Base-by-base conservation (phyloP, 2,113 vertebrate genomes). In the Lipophrys pholis region DNA sequence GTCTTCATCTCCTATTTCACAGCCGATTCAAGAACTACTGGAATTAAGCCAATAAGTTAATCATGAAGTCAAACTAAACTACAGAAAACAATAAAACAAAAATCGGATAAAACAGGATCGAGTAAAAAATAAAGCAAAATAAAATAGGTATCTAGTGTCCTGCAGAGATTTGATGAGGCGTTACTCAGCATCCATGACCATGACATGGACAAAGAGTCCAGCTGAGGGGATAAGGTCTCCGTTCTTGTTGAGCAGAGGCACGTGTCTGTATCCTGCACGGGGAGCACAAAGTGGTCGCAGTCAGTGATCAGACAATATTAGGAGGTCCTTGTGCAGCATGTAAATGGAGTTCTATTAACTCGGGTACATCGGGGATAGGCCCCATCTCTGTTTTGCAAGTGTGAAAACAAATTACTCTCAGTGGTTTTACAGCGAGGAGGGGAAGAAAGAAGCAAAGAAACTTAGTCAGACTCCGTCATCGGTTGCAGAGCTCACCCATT, bases 261-360 rank as follows among this genome's bases (percentile, higher is more conserved):
- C 87, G 1, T 99, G 97, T 71, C 96, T 95, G 90, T 98, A 99
- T 63, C 98, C 98, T 99, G 91, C 45, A 59, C 17, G 72, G 12
- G 12, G 80, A 69, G 45, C 60, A 80, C 46, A 81, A 71, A 68
- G 46, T 6, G 59, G 48, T 2, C 14, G 48, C 58, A 56, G 61
- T 87, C 30, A 78, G 50, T 36, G 11, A 56, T 43, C 16, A 63
- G 15, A 43, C 35, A 59, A 53, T 7, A 62, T 16, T 11, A 86
- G 53, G 38, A 52, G 45, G 43, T 64, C 53, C 78, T 62, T 82
- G 76, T 75, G 64, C 35, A 61, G 21, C 6, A n/a, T 11, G 38
- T 49, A n/a, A 74, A 88, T 7, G 8, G 16, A 55, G 38, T n/a
- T 68, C 35, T 69, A 15, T 74, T 1, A 56, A 30, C 42, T 55